phyloP scores from a whole-genome alignment of 2,888 invertebrate genomes.

The Branchellion lobata region DNA sequence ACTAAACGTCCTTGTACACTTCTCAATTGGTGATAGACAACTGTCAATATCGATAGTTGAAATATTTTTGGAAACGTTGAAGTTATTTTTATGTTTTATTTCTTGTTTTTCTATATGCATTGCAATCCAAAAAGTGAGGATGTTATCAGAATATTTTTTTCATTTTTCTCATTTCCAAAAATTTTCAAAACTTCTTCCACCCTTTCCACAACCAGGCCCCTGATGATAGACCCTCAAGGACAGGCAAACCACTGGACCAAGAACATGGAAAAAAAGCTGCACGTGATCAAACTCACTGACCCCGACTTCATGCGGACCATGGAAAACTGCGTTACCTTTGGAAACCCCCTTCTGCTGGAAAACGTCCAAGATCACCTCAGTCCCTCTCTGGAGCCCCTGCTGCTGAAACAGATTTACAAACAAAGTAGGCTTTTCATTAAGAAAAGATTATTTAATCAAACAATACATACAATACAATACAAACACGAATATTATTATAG shows the following conservation, averaged over 20 bases:
- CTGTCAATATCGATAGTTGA: too few relatives aligned
- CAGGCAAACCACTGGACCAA: slow-evolving; percentile 85
- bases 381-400: slow-evolving; percentile 82
- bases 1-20: too few relatives aligned
- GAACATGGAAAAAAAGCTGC: slow-evolving; percentile 76
- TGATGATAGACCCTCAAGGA: slow-evolving; percentile 92
- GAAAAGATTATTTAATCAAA: too few relatives aligned
- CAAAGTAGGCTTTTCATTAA: slow-evolving; percentile 70
- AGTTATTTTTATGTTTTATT: background rate
- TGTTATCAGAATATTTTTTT: too few relatives aligned
- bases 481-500: too few relatives aligned
- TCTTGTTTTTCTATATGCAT: too few relatives aligned
- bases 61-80: too few relatives aligned
- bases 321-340: slow-evolving; percentile 80
- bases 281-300: slow-evolving; percentile 74
- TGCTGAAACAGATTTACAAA: slow-evolving; percentile 83
- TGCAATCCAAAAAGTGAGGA: too few relatives aligned
- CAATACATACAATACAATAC: too few relatives aligned
- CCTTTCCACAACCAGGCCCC: slow-evolving; percentile 71
- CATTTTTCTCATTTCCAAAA: too few relatives aligned
- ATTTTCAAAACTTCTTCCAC: too few relatives aligned
- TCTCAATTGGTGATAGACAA: too few relatives aligned
- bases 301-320: slow-evolving; percentile 75
- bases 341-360: slow-evolving; percentile 81
- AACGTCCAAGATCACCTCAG: slow-evolving; percentile 88